phyloP scores from a whole-genome alignment of 2,888 invertebrate species.

The Rosalia funebris region DNA sequence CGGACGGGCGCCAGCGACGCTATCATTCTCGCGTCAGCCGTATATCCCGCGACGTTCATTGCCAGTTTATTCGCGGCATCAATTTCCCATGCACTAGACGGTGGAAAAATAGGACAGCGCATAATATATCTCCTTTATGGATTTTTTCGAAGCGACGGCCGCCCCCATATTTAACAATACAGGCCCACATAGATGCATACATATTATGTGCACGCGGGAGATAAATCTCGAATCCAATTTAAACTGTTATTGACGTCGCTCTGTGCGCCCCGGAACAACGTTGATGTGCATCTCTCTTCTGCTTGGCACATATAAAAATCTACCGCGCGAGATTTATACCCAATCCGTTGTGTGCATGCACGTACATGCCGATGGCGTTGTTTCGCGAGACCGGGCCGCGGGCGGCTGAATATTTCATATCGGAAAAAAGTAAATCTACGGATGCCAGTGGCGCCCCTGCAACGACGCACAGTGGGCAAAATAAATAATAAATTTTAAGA shows the following conservation, averaged over 20 bases:
- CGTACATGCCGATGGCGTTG: slow-evolving; percentile 28
- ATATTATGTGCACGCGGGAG: slow-evolving; percentile 49
- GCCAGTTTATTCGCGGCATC: not conserved
- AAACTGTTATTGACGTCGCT: slow-evolving; percentile 59
- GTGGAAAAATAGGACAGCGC: slow-evolving; percentile 2
- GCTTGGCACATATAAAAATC: slow-evolving; percentile 50
- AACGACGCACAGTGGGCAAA: too few species aligned
- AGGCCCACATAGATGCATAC: slow-evolving; percentile 37
- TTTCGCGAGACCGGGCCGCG: slow-evolving; percentile 24
- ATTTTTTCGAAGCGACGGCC: not conserved
- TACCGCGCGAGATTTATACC: slow-evolving; percentile 52
- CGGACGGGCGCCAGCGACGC: too few species aligned
- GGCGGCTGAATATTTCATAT: slow-evolving; percentile 39
- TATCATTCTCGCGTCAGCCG: too few species aligned
- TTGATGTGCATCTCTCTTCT: slow-evolving; percentile 56
- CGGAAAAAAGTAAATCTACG: slow-evolving; percentile 33
- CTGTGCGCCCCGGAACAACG: slow-evolving; percentile 54
- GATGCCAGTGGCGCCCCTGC: too few species aligned
- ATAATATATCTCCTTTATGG: slow-evolving; percentile 14
- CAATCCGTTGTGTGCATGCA: slow-evolving; percentile 49
- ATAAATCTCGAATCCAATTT: slow-evolving; percentile 59
- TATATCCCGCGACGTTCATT: too few species aligned
- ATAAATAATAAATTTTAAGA: too few species aligned
- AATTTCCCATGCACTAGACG: slow-evolving; percentile 3
- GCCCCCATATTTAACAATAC: slow-evolving; percentile 19